Base-by-base conservation (phyloP, 2,113 vertebrate genomes). In the Calyptommatus sinebrachiatus region DNA sequence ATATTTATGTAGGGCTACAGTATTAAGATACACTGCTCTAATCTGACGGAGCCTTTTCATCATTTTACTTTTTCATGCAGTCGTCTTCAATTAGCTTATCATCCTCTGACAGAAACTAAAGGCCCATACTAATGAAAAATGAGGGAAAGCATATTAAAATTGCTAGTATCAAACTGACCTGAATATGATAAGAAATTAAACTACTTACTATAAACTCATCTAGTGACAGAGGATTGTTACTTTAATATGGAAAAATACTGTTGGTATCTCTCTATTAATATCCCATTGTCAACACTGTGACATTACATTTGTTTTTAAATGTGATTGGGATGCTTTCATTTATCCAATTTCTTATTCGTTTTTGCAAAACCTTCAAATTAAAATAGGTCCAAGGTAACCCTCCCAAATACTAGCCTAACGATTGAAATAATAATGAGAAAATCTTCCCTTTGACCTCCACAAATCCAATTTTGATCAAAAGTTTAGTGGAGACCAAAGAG, bases 41-140 rank as follows among this genome's bases (percentile, higher is more conserved):
- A 81, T 48, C 63, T 21, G 11, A 75, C 31, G 61, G 73, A 68
- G 31, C 72, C 35, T 81, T 60, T 74, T 81, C 48, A 60, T 68
- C 48, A 24, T 74, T 80, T 81, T 74, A 20, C 31, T 75, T 50
- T 8, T 79, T n/a, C 50, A 75, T 68, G 60, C 31, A 61, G 66
- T 75, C 68, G 68, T 61, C n/a, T 80, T 68, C 73, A 80, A 80
- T 74, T 67, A 74, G 50, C 31, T 80, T 74, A 81, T 60, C 31
- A 46, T 9, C 66, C 35, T 69, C 26, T 60, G 20, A 61, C 65
- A 69, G 65, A 50, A 69, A 26, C 12, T 69, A 53, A 22, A 60
- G 28, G 31, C 41, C 21, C 16, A 68, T 20, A n/a, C 24, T 45
- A 41, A 57, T 80, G 46, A 67, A 80, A 80, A 73, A 67, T 41